Base-by-base conservation (phyloP, 2,797 vertebrate genomes). In the Gallinago nigripennis region DNA sequence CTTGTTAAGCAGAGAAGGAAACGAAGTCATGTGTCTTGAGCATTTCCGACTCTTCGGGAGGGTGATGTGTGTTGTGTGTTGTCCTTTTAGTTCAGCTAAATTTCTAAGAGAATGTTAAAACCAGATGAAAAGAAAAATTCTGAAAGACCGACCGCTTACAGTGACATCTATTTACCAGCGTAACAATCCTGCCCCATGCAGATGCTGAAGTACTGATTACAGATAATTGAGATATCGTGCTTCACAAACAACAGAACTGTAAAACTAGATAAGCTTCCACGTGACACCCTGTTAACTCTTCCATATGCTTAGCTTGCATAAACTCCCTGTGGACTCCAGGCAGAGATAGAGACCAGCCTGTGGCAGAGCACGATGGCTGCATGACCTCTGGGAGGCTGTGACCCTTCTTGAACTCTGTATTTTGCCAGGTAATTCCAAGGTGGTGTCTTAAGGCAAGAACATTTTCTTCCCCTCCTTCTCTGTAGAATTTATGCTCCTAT, bases 181-280 rank as follows among this genome's bases (percentile, higher is more conserved):
- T 19, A 6, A 76, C n/a, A 79, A 16, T 27, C 33, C 12, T 0
- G 5, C 9, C 64, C 0, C 1, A 84, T n/a, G 66, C 3, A 28
- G 53, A 73, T 19, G 65, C 8, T 30, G 20, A 30, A 8, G 41
- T 68, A 41, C 41, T 9, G 31, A 72, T 72, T 45, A 23, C 37
- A 82, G 37, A 24, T 78, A 56, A 70, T 43, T 63, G 66, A 60
- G 33, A 58, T 23, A 10, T 23, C 4, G 20, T 5, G 16, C 53
- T 68, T 78, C 83, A 78, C 54, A 54, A 90, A 53, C 43, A 48
- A 25, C 19, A 4, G 0, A 12, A 53, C 18, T 63, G 56, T 31
- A 72, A 50, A 72, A 33, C 14, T 9, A 61, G 86, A 5, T 63
- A 82, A 50, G 66, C 37, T 11, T 35, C 57, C 27, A 30, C 0